These are phyloP conservation scores for Eupsilia transversa DNA, from an alignment of 2,888 invertebrate genomes.

Conservation along the genomic window DNA sequence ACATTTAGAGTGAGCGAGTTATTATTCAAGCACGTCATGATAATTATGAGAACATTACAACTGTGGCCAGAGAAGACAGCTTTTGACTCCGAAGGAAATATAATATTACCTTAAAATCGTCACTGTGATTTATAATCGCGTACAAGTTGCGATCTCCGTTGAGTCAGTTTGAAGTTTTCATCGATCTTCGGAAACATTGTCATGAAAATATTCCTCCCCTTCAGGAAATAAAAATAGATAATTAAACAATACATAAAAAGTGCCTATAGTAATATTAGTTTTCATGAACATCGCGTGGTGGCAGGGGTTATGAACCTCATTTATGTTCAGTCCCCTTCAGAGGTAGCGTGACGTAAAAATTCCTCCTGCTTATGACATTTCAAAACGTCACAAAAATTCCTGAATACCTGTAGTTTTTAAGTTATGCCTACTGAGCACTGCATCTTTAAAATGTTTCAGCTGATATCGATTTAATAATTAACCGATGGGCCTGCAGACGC, in stretches of 20 bases:
- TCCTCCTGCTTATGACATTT: constrained; percentile 15
- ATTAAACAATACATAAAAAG: constrained; percentile 43
- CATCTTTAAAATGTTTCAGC: not conserved
- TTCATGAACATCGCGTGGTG: constrained; percentile 53
- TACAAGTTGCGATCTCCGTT: not conserved
- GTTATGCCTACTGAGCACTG: not conserved
- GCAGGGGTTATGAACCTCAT: constrained; percentile 28
- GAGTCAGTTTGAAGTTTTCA: not conserved
- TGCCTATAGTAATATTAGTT: constrained; percentile 8
- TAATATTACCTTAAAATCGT: not conserved
- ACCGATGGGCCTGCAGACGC: not conserved
- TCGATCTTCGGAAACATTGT: constrained; percentile 5
- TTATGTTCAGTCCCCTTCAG: constrained; percentile 38
- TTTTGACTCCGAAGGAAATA: not conserved
- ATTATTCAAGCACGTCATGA: too few species aligned
- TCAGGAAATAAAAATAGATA: constrained; percentile 35
- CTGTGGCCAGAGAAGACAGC: too few species aligned
- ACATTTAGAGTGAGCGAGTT: too few species aligned
- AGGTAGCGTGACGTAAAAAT: constrained; percentile 41
- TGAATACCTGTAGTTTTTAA: constrained; percentile 5
- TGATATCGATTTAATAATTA: constrained; percentile 21
- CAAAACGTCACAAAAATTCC: constrained; percentile 24
- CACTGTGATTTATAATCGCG: not conserved
- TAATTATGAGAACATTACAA: too few species aligned
- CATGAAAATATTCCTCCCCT: constrained; percentile 11